These are phyloP conservation scores for Otus sunia DNA, from an alignment of 2,113 vertebrate species.

Conservation along the genomic window DNA sequence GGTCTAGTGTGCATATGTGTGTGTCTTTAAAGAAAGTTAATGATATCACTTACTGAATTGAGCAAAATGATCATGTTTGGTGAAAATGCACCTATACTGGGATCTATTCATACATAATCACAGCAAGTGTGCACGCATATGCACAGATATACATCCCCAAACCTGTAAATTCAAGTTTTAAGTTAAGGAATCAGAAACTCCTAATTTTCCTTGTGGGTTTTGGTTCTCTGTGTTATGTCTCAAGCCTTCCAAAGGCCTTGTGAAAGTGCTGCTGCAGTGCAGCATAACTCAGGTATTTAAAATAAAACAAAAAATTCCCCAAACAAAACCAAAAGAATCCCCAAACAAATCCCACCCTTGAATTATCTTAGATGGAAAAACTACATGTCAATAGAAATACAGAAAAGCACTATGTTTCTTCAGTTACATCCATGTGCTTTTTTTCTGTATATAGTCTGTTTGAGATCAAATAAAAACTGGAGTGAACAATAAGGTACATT, in stretches of 20 bases:
- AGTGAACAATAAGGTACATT: slow-evolving; percentile 23
- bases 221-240: background rate
- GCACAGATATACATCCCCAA: slow-evolving; percentile 13
- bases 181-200: slow-evolving; percentile 33
- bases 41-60: slow-evolving; percentile 38
- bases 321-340: background rate
- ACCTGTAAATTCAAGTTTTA: slow-evolving; percentile 5
- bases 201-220: slow-evolving; percentile 9
- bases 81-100: slow-evolving; percentile 49
- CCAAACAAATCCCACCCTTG: background rate
- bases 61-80: slow-evolving; percentile 37
- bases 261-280: slow-evolving; percentile 35
- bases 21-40: slow-evolving; percentile 42
- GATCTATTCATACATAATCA: slow-evolving; percentile 65
- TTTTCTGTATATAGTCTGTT: background rate
- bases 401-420: slow-evolving; percentile 37
- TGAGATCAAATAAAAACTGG: slow-evolving; percentile 42
- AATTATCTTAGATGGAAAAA: background rate
- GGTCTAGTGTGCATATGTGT: background rate
- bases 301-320: background rate
- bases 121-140: background rate
- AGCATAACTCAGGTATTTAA: background rate
- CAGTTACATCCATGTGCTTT: background rate
- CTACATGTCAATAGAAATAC: background rate
- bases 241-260: background rate